phyloP scores from a whole-genome alignment of 2,888 invertebrate genomes.

The Stenodera caucasica region DNA sequence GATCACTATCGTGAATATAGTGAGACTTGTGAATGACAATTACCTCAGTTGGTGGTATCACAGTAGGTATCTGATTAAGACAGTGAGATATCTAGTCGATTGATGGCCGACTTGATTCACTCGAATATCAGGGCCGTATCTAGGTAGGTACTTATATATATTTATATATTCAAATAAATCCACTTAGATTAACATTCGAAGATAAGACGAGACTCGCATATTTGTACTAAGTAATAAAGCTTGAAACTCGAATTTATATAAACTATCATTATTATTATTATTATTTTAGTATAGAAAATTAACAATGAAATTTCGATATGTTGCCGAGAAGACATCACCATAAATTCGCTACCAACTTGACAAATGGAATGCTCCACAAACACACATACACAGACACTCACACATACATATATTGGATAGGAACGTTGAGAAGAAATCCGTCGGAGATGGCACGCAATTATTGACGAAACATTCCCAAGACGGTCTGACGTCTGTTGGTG shows the following conservation, averaged over 20 bases:
- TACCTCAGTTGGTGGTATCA: constrained; percentile 46
- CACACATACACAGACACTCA: constrained; percentile 16
- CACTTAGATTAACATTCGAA: constrained; percentile 43
- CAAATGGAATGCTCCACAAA: constrained; percentile 41
- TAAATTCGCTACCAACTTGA: constrained; percentile 44
- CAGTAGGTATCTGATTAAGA: constrained; percentile 48
- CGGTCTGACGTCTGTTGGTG: constrained; percentile 11
- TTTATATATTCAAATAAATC: constrained; percentile 33
- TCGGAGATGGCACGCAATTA: constrained; percentile 39
- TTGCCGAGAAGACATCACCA: constrained; percentile 34
- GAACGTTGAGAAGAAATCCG: constrained; percentile 32
- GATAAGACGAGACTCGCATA: constrained; percentile 33
- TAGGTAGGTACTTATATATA: constrained; percentile 33
- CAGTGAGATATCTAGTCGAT: constrained; percentile 41
- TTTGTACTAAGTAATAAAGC: constrained; percentile 25
- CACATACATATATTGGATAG: constrained; percentile 17
- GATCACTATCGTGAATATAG: constrained; percentile 35
- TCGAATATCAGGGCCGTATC: constrained; percentile 32
- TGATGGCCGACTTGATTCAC: constrained; percentile 36
- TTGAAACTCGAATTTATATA: too few species aligned
- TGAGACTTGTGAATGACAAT: constrained; percentile 47
- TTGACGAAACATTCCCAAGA: constrained; percentile 29
- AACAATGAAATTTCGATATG: not conserved
- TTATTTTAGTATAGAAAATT: too few species aligned
- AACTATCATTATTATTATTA: too few species aligned